Evolutionary conservation across 2,797 vertebrate genomes (phyloP), one percentile per base, ranked within the genome.

Genomic region (Limosa lapponica): DNA sequence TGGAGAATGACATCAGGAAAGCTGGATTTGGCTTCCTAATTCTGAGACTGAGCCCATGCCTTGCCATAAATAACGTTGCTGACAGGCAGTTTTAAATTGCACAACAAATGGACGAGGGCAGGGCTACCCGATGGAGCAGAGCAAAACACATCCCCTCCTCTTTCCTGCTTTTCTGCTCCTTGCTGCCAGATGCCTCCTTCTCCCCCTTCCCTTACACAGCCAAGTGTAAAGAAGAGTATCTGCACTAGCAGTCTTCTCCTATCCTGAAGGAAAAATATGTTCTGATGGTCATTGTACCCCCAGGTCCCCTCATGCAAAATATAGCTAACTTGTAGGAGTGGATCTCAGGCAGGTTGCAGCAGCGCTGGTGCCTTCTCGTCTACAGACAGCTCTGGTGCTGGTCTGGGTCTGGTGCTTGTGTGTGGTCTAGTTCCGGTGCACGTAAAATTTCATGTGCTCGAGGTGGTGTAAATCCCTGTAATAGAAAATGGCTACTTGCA

Each of bases 1-100:
- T 80, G 78, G 81, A 86, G 78, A 87, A 85, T 82, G 71, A 67
- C 79, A 82, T 82, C 66, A 34, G 28, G 80, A 79, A 81, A 93
- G 44, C 71, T 72, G 73, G 71, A 69, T 94, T 89, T 91, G 75
- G 71, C 74, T 96, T 97, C 93, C 92, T 74, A 83, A 90, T 94
- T 95, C 66, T 82, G 48, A 77, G 32, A 49, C 25, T 79, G 75
- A 84, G 89, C 69, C 69, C 58, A 39, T 87, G 43, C 75, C 23
- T 44, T 79, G 55, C 91, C 83, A 65, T 90, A 97, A 96, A 95
- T 95, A 96, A 92, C 1, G 11, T 43, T 95, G 93, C 96, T 96
- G 96, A 96, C 93, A 80, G 64, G 93, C 88, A 89, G 67, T 94
- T 96, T 95, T 90, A 73, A 90, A 85, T 94, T 93, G 94, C 90